Conservation (phyloP, 2,113 vertebrate species). For the Desmodus rotundus region DNA sequence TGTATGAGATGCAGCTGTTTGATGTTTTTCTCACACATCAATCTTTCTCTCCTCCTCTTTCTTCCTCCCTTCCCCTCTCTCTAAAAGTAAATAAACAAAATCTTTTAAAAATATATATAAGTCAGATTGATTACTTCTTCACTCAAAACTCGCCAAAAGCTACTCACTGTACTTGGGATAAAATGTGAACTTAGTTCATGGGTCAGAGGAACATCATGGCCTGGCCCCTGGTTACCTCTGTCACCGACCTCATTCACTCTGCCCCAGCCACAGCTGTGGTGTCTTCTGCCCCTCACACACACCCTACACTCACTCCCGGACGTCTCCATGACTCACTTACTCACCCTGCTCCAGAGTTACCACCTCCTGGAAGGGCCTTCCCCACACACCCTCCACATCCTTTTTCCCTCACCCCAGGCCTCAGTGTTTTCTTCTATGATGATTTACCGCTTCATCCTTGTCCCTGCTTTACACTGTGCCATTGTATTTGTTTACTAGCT, state of each 20-base stretch:
- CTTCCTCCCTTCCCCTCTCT: too few relatives aligned
- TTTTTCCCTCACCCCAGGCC: neutral
- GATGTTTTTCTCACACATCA: too few relatives aligned
- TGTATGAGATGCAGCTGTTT: too few relatives aligned
- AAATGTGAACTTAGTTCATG: neutral
- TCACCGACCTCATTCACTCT: neutral
- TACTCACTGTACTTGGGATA: neutral
- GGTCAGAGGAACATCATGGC: accelerated
- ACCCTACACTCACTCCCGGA: neutral
- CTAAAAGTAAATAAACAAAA: too few relatives aligned
- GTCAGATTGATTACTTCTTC: neutral
- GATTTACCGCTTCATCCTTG: too few relatives aligned
- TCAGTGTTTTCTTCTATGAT: neutral
- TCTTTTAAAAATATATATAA: neutral
- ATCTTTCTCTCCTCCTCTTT: too few relatives aligned
- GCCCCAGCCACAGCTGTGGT: neutral
- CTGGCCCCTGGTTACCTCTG: accelerated
- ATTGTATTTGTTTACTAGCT: neutral
- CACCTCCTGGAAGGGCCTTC: neutral
- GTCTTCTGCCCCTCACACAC: neutral
- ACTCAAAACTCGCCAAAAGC: neutral
- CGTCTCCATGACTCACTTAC: neutral
- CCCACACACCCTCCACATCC: accelerated
- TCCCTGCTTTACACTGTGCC: neutral
- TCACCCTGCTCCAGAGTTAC: neutral